phyloP scores from a whole-genome alignment of 2,888 invertebrate genomes.

The Drosophila greeni region DNA sequence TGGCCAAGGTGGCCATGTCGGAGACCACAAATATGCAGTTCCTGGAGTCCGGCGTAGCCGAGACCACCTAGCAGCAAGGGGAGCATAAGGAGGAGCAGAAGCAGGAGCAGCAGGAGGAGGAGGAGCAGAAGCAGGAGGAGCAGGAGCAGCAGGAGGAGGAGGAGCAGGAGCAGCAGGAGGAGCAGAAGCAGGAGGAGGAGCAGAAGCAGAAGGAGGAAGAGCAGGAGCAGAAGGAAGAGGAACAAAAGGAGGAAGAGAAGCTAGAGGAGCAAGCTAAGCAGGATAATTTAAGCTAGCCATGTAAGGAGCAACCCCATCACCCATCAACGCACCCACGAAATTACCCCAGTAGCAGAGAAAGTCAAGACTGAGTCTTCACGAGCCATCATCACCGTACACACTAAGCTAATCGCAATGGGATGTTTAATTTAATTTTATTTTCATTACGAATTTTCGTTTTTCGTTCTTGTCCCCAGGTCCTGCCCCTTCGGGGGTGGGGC shows the following conservation, averaged over 20 bases:
- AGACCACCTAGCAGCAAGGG: neutral
- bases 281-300: conserved; percentile 1
- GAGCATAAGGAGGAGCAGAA: neutral
- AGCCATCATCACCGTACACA: conserved; percentile 16
- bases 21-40: conserved; percentile 54
- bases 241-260: too few species aligned
- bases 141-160: too few species aligned
- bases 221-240: too few species aligned
- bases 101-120: too few species aligned
- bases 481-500: neutral
- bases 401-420: neutral
- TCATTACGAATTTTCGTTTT: neutral
- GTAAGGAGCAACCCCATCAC: neutral
- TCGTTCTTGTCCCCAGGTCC: neutral
- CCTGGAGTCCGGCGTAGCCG: neutral
- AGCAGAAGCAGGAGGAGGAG: too few species aligned
- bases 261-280: too few species aligned
- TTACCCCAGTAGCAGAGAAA: conserved; percentile 29
- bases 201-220: too few species aligned
- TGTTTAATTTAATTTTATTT: neutral
- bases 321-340: neutral
- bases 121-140: too few species aligned
- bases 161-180: too few species aligned
- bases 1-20: conserved; percentile 54
- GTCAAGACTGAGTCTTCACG: conserved; percentile 44